A percentile compares a stretch with the other conserved stretches of the same genome.
phyloP scores from a whole-genome alignment of 1,140 invertebrate genomes.

The Holcopasites calliopsidis region DNA sequence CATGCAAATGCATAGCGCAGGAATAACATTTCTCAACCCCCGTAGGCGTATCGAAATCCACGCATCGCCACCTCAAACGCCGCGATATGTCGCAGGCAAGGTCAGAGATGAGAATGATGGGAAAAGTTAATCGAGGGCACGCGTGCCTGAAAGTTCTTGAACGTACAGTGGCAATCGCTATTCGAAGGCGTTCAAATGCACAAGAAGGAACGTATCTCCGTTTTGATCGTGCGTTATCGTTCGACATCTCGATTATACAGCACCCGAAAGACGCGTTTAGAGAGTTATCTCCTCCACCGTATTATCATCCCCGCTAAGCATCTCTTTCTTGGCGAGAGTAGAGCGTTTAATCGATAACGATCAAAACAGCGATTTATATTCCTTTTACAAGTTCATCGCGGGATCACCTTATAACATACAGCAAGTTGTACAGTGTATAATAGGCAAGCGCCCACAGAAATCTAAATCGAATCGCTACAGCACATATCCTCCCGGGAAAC shows the following conservation, averaged over 20 bases:
- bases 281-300: conserved; percentile 20
- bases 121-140: neutral
- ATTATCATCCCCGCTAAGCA: neutral
- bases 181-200: conserved; percentile 5
- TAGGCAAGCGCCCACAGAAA: neutral
- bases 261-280: conserved; percentile 17
- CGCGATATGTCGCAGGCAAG: neutral
- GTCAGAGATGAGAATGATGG: neutral
- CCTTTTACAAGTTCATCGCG: neutral
- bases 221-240: neutral
- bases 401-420: too few species aligned
- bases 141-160: neutral
- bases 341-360: conserved; percentile 30
- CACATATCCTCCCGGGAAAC: conserved; percentile 22
- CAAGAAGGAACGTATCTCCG: neutral
- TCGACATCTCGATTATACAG: neutral
- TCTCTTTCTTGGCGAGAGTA: neutral
- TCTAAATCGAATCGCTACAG: conserved; percentile 23
- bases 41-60: neutral
- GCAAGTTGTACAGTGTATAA: too few species aligned
- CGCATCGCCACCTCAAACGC: neutral
- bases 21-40: too few species aligned
- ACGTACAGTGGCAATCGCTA: neutral
- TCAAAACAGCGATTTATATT: conserved; percentile 1
- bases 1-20: too few species aligned